These are phyloP conservation scores for Idaea dimidiata DNA, from an alignment of 2,888 invertebrate genomes.

Conservation along the genomic window DNA sequence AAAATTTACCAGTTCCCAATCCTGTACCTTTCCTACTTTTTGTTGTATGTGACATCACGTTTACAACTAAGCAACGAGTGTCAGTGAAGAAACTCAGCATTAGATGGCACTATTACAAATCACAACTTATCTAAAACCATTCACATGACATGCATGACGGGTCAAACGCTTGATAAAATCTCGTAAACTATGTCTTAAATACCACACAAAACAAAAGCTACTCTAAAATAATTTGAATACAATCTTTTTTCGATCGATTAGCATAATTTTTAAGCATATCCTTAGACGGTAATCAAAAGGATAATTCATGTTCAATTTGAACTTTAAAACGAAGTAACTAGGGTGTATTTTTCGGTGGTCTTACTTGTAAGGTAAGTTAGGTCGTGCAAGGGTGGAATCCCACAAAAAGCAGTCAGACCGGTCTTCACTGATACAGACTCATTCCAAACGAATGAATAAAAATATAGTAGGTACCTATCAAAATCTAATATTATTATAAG, in stretches of 20 bases:
- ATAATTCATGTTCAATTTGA: background rate
- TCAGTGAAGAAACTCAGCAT: conserved; percentile 27
- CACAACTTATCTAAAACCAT: conserved; percentile 38
- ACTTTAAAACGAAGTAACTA: conserved; percentile 6
- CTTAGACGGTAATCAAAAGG: background rate
- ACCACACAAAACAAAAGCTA: conserved; percentile 31
- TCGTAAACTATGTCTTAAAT: conserved; percentile 60
- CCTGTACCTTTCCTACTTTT: no score
- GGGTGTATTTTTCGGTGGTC: conserved; percentile 27
- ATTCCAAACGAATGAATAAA: background rate
- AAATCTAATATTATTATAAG: background rate
- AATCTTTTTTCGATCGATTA: conserved; percentile 35
- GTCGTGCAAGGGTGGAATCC: conserved; percentile 70
- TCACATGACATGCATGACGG: conserved; percentile 75
- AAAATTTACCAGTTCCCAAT: no score
- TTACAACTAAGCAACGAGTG: conserved; percentile 13
- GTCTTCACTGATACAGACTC: conserved; percentile 44
- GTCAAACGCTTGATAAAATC: conserved; percentile 73
- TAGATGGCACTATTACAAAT: conserved; percentile 49
- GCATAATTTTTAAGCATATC: background rate
- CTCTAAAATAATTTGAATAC: conserved; percentile 24
- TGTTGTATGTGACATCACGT: no score
- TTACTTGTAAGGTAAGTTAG: conserved; percentile 43
- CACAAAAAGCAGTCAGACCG: conserved; percentile 72
- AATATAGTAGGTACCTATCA: background rate